Evolutionary conservation across 2,113 vertebrate species (phyloP).

Genomic region (Corapipo altera): DNA sequence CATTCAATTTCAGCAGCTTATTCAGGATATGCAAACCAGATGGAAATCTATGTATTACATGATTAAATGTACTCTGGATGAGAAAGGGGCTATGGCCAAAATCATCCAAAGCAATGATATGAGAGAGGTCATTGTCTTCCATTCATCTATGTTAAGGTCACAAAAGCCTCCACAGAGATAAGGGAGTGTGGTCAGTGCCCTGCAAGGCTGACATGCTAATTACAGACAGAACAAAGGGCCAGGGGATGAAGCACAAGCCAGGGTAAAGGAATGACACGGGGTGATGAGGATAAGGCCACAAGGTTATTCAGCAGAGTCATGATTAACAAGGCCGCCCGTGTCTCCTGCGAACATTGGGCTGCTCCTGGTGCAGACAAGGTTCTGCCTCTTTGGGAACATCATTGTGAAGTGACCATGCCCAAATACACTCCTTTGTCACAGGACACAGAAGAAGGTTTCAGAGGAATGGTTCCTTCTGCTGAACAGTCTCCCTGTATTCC

Average conservation of each 20-base stretch:
- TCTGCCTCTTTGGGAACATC: neutral
- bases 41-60: neutral
- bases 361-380: neutral
- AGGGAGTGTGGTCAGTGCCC: neutral
- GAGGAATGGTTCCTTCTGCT: neutral
- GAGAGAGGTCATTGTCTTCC: neutral
- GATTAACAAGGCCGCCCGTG: conserved; percentile 10
- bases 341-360: neutral
- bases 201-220: conserved; percentile 18
- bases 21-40: conserved; percentile 17
- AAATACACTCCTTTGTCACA: neutral
- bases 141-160: neutral
- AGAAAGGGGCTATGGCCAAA: neutral
- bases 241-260: neutral
- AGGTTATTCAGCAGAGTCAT: neutral
- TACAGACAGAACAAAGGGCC: neutral
- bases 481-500: neutral
- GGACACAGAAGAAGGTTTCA: neutral
- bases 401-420: neutral
- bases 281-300: neutral
- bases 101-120: neutral
- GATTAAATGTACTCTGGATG: neutral
- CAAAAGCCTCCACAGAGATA: conserved; percentile 10
- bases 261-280: neutral
- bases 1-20: neutral